Base-by-base conservation (phyloP, 2,113 vertebrate genomes). In the Neoarius graeffei region DNA sequence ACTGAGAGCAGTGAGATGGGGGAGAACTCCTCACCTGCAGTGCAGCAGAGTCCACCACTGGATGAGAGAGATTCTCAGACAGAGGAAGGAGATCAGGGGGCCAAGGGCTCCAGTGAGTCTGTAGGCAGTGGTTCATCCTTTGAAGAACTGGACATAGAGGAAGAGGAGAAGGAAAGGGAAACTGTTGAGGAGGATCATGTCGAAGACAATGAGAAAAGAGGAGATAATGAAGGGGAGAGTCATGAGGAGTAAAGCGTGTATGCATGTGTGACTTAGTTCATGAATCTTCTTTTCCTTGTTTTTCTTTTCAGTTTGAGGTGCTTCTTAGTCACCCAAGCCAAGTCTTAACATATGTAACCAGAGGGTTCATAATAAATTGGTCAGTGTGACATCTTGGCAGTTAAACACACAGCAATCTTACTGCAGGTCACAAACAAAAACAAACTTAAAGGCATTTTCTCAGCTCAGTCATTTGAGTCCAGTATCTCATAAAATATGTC, bases 91-190 rank as follows among this genome's bases (percentile, higher is more conserved):
- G 96, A 94, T 88, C 91, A 90, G 85, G 89, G 91, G 23, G 90
- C 92, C 88, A 96, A 96, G 92, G 97, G 96, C 92, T 98, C 96
- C 73, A 96, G 96, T 6, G 97, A 96, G 89, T 99, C 98, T 0
- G 92, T 97, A 56, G 96, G 96, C 92, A 99, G 98, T 0, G 96
- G 97, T 88, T 99, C 98, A 0, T 99, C 98, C 87, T 99, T 99
- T 1, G 98, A 99, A 91, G 98, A 99, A 92, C 95, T 99, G 73
- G 98, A 98, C 91, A 94, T 83, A 3, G 85, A 92, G 0, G 93
- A 91, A 66, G 93, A 93, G 0, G 92, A 89, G 15, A 95, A 94
- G 54, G 86, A 83, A 57, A 87, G 93, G 77, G 92, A 92, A 79
- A 91, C 89, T 86, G 83, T 85, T 57, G 88, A 81, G 71, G 91